Evolutionary conservation across 23 tunicate species (phyloP), one percentile per base, ranked within the genome.

Genomic region (Styela plicata): DNA sequence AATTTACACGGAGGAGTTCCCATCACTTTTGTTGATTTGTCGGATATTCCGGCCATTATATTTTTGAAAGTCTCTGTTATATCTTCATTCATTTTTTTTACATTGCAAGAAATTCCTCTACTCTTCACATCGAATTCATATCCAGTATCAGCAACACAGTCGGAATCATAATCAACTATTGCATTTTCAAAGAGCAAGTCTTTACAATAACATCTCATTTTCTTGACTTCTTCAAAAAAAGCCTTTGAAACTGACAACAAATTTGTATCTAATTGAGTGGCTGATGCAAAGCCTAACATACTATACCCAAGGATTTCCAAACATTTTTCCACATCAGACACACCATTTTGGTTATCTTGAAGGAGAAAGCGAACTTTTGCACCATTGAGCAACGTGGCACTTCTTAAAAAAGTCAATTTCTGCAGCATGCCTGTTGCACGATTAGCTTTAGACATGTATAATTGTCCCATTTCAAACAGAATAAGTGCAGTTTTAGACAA

Each of bases 311-410:
- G 57, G 13, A 44, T 7, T 44, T 44, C 57, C 2, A 67, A 29
- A 25, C 17, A 67, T 27, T 27, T 29, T 17, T 67, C 71, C 16
- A 67, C 71, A 13, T 67, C 71, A 18, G 30, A 25, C 71, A 18
- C 71, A 18, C 31, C 31, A 24, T 29, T 22, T 27, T 29, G 71
- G 22, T 67, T 67, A 44, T 44, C 13, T 67, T 67, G 19, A 22
- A 67, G 24, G 16, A 18, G 71, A 29, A 67, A 67, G 31, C 71
- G 71, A 25, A 67, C 30, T 67, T 67, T 67, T 18, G 87, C 93
- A 22, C 86, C 87, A 23, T 83, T 88, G 10, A 88, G 24, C 36
- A 88, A 78, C 1, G 83, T 87, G 7, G 87, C 87, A 70, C 82
- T 3, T 21, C 71, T 87, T 2, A 83, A 61, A 33, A 83, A 28